Evolutionary conservation across 2,797 vertebrate genomes (phyloP).

Genomic region (Dallia pectoralis): DNA sequence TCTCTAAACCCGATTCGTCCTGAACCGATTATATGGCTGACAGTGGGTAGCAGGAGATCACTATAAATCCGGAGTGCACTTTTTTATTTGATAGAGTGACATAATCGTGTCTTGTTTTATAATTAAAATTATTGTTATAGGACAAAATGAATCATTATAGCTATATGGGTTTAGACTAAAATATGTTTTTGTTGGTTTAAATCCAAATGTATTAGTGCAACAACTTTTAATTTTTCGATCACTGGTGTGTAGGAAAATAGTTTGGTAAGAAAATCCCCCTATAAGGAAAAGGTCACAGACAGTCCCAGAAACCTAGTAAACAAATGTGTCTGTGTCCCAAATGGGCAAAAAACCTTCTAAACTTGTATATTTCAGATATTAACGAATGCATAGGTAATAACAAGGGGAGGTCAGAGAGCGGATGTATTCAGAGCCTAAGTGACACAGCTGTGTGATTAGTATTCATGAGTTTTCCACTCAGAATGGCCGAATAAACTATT

Average conservation of each 20-base stretch:
- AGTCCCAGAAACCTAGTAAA: not conserved
- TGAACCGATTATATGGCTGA: not conserved
- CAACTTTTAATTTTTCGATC: not conserved
- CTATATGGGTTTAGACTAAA: not conserved
- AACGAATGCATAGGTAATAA: not conserved
- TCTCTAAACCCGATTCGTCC: not conserved
- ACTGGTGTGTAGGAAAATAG: not conserved
- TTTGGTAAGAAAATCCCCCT: not conserved
- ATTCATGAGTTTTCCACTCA: conserved; percentile 1
- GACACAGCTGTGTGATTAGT: conserved; percentile 8
- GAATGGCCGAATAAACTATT: conserved; percentile 17
- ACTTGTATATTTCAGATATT: not conserved
- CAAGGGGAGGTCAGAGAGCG: not conserved
- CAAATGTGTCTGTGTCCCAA: not conserved
- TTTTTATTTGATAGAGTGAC: not conserved
- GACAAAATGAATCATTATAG: not conserved
- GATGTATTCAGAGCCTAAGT: not conserved
- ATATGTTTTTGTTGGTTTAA: not conserved
- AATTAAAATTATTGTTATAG: not conserved
- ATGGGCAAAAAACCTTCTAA: too few species aligned
- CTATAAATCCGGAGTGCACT: not conserved
- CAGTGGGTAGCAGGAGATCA: not conserved
- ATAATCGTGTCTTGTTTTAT: not conserved
- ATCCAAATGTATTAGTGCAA: not conserved
- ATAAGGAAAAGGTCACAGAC: not conserved